phyloP scores from a whole-genome alignment of 2,113 vertebrate species.

The Myotis yumanensis region DNA sequence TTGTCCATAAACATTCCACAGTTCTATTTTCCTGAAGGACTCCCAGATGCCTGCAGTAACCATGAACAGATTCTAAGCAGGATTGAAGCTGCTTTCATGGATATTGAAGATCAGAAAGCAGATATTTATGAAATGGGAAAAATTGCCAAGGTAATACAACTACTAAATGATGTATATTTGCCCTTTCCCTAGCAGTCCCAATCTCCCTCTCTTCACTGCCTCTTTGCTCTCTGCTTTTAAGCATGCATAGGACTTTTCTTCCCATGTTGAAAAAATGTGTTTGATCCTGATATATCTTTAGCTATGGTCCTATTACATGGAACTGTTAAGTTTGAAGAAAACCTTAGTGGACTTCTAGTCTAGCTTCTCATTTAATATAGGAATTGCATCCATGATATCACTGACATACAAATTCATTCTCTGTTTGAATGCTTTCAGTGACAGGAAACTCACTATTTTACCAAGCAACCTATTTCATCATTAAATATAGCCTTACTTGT shows the following conservation, averaged over 20 bases:
- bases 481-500: conserved; percentile 43
- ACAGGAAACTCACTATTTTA: background rate
- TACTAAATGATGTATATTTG: conserved; percentile 23
- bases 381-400: conserved; percentile 26
- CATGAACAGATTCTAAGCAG: conserved; percentile 90
- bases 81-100: conserved; percentile 90
- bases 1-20: conserved; percentile 97
- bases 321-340: conserved; percentile 20
- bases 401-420: conserved; percentile 30
- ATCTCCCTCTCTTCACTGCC: background rate
- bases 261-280: conserved; percentile 15
- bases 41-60: conserved; percentile 89
- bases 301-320: conserved; percentile 5
- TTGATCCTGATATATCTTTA: conserved; percentile 7
- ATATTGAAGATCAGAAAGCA: conserved; percentile 95
- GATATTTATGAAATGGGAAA: conserved; percentile 96
- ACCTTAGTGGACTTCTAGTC: background rate
- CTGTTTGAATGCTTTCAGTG: conserved; percentile 31
- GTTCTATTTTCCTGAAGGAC: conserved; percentile 98
- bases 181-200: background rate
- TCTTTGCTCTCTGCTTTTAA: conserved; percentile 35
- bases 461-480: background rate
- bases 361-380: conserved; percentile 18
- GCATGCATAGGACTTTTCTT: background rate
- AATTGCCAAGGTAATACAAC: conserved; percentile 92